These are phyloP conservation scores for Troides aeacus DNA, from an alignment of 2,888 invertebrate genomes.

Conservation along the genomic window DNA sequence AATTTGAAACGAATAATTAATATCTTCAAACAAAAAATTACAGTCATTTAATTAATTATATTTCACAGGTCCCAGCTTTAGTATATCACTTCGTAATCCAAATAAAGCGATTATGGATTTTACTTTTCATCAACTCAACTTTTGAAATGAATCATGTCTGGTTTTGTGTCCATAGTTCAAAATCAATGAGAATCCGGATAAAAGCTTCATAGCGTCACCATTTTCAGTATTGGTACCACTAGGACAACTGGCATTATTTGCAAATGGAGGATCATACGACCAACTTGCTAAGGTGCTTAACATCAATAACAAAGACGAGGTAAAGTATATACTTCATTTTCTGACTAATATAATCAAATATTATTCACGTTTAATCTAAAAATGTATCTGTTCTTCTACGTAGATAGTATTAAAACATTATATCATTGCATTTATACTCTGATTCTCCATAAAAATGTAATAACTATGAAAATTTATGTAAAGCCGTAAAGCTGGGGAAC, in stretches of 20 bases:
- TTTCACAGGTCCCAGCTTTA: too few relatives aligned
- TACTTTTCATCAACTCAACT: background rate
- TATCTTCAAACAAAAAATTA: too few relatives aligned
- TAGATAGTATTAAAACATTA: background rate
- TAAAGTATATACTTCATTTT: background rate
- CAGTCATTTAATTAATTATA: too few relatives aligned
- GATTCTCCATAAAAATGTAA: background rate
- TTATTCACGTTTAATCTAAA: background rate
- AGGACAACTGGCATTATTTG: slow-evolving; percentile 34
- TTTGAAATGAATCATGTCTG: background rate
- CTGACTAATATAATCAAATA: background rate
- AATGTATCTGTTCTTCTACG: background rate
- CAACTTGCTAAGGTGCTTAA: slow-evolving; percentile 35
- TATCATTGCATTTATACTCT: background rate
- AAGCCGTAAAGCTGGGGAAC: too few relatives aligned
- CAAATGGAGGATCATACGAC: slow-evolving; percentile 29
- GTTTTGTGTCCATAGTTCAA: slow-evolving; percentile 11
- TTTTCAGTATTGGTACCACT: slow-evolving; percentile 36
- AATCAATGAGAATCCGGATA: slow-evolving; percentile 28
- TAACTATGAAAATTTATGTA: too few relatives aligned
- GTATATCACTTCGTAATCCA: too few relatives aligned
- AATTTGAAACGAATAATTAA: too few relatives aligned
- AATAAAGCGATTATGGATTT: too few relatives aligned
- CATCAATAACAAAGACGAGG: slow-evolving; percentile 31
- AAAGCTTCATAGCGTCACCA: slow-evolving; percentile 37